Evolutionary conservation across 1,140 invertebrate species (phyloP).

Genomic region (Drosophila tristis): DNA sequence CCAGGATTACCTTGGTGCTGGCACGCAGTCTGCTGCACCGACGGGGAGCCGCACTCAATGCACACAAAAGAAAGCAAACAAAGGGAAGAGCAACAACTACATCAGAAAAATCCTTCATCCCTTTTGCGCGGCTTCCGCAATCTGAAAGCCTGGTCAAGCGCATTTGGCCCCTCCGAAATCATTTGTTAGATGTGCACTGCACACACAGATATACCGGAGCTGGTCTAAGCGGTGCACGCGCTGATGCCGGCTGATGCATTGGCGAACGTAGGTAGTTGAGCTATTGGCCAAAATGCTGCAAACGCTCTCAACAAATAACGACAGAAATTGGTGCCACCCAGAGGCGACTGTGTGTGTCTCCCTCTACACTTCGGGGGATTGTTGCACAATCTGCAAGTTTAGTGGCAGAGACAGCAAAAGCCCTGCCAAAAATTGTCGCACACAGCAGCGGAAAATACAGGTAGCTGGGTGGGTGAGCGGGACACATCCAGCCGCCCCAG

Average conservation of each 20-base stretch:
- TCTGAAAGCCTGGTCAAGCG: conserved; percentile 30
- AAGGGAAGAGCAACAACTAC: neutral
- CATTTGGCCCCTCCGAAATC: neutral
- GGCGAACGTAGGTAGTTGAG: no score
- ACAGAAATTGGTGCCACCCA: neutral
- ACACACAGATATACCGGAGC: no score
- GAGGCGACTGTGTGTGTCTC: neutral
- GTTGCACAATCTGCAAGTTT: neutral
- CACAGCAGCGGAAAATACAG: neutral
- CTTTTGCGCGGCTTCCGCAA: conserved; percentile 51
- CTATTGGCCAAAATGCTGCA: no score
- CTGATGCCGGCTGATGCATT: no score
- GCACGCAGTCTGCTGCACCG: conserved; percentile 33
- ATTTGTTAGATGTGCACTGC: no score
- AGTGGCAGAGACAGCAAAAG: neutral
- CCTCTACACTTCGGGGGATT: neutral
- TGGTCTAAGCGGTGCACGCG: no score
- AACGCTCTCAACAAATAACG: no score
- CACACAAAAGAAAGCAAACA: conserved; percentile 51
- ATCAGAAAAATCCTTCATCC: conserved; percentile 40
- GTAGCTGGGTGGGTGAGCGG: neutral
- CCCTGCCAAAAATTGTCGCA: neutral
- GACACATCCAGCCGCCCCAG: conserved; percentile 36
- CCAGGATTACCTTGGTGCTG: conserved; percentile 62
- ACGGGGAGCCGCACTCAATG: neutral